Base-by-base conservation (phyloP, 2,113 vertebrate genomes). In the Alouatta palliata region DNA sequence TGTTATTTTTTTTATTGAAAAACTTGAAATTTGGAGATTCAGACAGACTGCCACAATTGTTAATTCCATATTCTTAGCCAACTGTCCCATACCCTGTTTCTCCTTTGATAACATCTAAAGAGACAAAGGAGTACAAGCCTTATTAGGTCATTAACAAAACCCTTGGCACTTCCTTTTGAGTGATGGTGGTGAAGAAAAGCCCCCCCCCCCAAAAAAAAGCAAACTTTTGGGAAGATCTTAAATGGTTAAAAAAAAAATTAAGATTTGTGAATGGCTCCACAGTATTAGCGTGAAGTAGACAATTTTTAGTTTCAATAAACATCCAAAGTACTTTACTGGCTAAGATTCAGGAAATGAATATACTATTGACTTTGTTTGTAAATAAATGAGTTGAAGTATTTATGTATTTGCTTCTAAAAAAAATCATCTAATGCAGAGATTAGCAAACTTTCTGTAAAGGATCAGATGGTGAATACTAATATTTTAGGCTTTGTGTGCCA, bases 371-470 rank as follows among this genome's bases (percentile, higher is more conserved):
- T 83, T 21, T 97, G 37, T 43, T 79, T 91, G 30, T 87, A 43
- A 91, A 87, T 91, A 90, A 94, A 58, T 75, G 27, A 52, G 35
- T 83, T 91, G 87, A 95, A 91, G 77, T 93, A 82, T 35, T 93
- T 93, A 30, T 5, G 8, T 90, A 37, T 82, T 91, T 94, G 25
- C 61, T 64, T 64, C 61, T 64, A 64, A 64, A 64, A 61, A 91
- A 87, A 91, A 77, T 76, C 0, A 43, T 68, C 61, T 84, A 90
- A 95, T 52, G 76, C n/a, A 95, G 61, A n/a, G 8, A 37, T 79
- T 47, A 47, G 4, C 61, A 94, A 71, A 79, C 49, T 87, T 83
- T 21, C 61, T 54, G 2, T 79, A 64, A 82, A 91, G n/a, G 58
- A 47, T 25, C 43, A 54, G 70, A 64, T 47, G 82, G 49, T 91